phyloP scores from a whole-genome alignment of 2,888 invertebrate genomes.

The Villa cingulata region DNA sequence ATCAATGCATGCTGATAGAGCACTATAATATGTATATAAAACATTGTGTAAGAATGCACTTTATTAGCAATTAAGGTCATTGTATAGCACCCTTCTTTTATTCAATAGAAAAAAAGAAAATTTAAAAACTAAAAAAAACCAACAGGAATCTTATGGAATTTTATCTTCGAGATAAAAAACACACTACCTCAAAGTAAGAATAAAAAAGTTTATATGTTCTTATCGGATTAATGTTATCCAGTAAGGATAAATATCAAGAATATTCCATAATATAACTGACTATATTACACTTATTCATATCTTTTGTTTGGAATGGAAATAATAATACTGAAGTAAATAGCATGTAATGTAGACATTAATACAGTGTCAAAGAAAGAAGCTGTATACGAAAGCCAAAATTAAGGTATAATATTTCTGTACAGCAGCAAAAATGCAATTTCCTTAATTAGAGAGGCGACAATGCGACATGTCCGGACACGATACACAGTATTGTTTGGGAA shows the following conservation, averaged over 20 bases:
- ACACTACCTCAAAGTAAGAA: not conserved
- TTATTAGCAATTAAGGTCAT: not conserved
- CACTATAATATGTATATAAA: not conserved
- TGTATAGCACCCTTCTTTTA: not conserved
- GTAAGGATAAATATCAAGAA: slow-evolving; percentile 5
- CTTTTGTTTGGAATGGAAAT: too few species aligned
- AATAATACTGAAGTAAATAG: too few species aligned
- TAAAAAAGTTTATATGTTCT: not conserved
- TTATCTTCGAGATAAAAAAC: slow-evolving; percentile 10
- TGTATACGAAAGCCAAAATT: too few species aligned
- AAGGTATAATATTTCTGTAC: too few species aligned
- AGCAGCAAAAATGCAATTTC: slow-evolving; percentile 15
- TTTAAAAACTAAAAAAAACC: not conserved
- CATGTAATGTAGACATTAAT: too few species aligned
- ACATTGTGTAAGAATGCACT: not conserved
- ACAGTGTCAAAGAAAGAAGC: too few species aligned
- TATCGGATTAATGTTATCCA: slow-evolving; percentile 5
- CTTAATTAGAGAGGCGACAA: slow-evolving; percentile 22
- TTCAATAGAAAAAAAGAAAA: not conserved
- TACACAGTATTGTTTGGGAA: slow-evolving; percentile 16
- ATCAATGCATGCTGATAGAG: not conserved
- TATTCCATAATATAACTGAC: not conserved
- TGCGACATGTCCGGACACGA: slow-evolving; percentile 21
- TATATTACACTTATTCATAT: too few species aligned
- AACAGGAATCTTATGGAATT: slow-evolving; percentile 5